Evolutionary conservation across 2,888 invertebrate genomes (phyloP).

Genomic region (Sthenelais limicola): DNA sequence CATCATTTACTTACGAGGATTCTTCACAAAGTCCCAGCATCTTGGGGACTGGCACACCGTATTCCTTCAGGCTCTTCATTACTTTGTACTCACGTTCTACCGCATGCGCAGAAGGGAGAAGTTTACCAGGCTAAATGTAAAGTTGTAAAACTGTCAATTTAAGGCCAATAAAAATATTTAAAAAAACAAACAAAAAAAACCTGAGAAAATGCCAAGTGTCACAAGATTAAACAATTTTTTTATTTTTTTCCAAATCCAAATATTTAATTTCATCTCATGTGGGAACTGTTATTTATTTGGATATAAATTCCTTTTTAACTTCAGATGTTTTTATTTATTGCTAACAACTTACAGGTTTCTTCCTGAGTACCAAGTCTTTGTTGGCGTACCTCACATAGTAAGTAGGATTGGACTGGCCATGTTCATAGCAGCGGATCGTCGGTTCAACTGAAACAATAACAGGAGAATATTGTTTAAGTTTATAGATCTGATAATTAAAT

Average conservation of each 20-base stretch:
- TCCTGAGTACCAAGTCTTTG: conserved; percentile 71
- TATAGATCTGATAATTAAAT: too few species aligned
- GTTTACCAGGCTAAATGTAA: conserved; percentile 72
- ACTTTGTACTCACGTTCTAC: conserved; percentile 73
- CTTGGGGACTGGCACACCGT: conserved; percentile 72
- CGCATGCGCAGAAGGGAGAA: conserved; percentile 73
- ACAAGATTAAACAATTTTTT: background rate
- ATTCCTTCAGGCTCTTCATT: conserved; percentile 68
- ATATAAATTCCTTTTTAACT: too few species aligned
- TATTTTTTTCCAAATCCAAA: too few species aligned
- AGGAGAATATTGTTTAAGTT: too few species aligned
- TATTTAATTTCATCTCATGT: too few species aligned
- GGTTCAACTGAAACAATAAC: conserved; percentile 44
- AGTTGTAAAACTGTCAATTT: too few species aligned
- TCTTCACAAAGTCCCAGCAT: conserved; percentile 68
- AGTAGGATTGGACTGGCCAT: conserved; percentile 74
- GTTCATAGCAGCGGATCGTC: conserved; percentile 63
- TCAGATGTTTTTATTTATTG: too few species aligned
- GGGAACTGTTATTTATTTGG: too few species aligned
- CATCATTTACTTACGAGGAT: conserved; percentile 56
- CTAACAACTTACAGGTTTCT: conserved; percentile 71
- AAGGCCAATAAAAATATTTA: too few species aligned
- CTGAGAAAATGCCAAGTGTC: background rate
- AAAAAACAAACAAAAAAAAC: too few species aligned
- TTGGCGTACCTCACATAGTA: conserved; percentile 70